These are phyloP conservation scores for Nemotelus nigrinus DNA, from an alignment of 2,888 invertebrate species.

Conservation along the genomic window DNA sequence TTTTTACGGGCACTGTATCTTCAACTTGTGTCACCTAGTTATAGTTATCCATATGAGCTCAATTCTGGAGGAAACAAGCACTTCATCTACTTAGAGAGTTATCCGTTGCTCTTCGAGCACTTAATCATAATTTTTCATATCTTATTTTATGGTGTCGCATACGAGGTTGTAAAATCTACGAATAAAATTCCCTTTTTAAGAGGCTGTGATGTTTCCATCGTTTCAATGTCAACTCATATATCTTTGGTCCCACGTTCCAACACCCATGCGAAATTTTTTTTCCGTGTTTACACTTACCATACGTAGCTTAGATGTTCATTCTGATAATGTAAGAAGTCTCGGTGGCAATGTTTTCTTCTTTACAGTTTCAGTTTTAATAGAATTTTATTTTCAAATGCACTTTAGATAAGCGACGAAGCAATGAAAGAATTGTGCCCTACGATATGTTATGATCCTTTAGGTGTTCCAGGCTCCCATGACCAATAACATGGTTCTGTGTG, in stretches of 20 bases:
- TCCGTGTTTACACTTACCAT: too few species aligned
- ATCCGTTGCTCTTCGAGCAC: not conserved
- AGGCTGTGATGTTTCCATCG: not conserved
- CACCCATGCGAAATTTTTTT: too few species aligned
- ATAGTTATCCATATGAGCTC: too few species aligned
- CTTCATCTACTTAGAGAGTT: too few species aligned
- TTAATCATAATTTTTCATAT: slow-evolving; percentile 35
- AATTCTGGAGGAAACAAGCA: too few species aligned
- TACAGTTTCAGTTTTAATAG: slow-evolving; percentile 46
- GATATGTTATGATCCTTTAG: slow-evolving; percentile 26
- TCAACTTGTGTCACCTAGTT: too few species aligned
- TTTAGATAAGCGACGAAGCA: slow-evolving; percentile 43
- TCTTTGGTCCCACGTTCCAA: too few species aligned
- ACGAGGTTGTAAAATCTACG: slow-evolving; percentile 9
- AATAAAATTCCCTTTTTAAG: not conserved
- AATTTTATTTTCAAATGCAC: slow-evolving; percentile 50
- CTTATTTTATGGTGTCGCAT: slow-evolving; percentile 17
- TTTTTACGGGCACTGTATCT: too few species aligned
- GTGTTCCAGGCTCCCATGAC: slow-evolving; percentile 4
- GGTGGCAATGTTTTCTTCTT: not conserved
- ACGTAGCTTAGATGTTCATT: too few species aligned
- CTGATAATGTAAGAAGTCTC: too few species aligned
- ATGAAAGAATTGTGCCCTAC: slow-evolving; percentile 16
- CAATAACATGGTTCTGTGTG: too few species aligned
- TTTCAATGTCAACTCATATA: too few species aligned